Evolutionary conservation across 2,113 vertebrate genomes (phyloP).

Genomic region (Oncorhynchus clarkii): DNA sequence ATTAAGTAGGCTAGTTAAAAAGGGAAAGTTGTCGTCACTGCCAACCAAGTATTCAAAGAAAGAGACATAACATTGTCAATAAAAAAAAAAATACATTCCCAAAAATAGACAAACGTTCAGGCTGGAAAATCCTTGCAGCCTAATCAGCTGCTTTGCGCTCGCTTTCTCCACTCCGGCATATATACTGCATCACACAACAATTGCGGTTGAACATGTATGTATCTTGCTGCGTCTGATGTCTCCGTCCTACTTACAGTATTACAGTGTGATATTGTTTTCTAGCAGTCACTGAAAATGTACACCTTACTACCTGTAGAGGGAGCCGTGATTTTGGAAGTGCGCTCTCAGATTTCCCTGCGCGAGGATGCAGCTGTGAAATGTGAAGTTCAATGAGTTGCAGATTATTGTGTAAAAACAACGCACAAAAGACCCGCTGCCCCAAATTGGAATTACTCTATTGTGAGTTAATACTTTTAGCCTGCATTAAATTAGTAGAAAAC

Average conservation of each 20-base stretch:
- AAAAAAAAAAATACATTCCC: slow-evolving; percentile 1
- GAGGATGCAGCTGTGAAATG: background rate
- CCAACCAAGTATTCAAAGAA: slow-evolving; percentile 67
- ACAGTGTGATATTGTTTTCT: slow-evolving; percentile 59
- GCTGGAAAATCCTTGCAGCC: background rate
- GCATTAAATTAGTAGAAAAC: too few relatives aligned
- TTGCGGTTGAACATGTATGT: background rate
- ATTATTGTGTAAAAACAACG: too few relatives aligned
- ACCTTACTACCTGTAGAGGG: slow-evolving; percentile 66
- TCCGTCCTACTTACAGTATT: slow-evolving; percentile 42
- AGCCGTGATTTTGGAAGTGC: slow-evolving; percentile 60
- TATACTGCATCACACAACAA: slow-evolving; percentile 10
- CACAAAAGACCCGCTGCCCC: too few relatives aligned
- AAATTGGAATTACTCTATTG: too few relatives aligned
- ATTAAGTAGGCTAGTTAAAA: background rate
- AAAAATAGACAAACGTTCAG: slow-evolving; percentile 12
- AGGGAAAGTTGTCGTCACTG: slow-evolving; percentile 69
- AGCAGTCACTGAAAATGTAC: slow-evolving; percentile 53
- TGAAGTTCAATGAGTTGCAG: background rate
- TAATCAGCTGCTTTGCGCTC: background rate
- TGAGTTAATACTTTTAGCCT: too few relatives aligned
- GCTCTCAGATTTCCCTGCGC: background rate
- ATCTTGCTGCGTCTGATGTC: slow-evolving; percentile 37
- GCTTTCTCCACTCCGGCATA: slow-evolving; percentile 15
- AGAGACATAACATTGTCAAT: slow-evolving; percentile 38